Evolutionary conservation across 2,113 vertebrate species (phyloP).

Genomic region (Egretta garzetta): DNA sequence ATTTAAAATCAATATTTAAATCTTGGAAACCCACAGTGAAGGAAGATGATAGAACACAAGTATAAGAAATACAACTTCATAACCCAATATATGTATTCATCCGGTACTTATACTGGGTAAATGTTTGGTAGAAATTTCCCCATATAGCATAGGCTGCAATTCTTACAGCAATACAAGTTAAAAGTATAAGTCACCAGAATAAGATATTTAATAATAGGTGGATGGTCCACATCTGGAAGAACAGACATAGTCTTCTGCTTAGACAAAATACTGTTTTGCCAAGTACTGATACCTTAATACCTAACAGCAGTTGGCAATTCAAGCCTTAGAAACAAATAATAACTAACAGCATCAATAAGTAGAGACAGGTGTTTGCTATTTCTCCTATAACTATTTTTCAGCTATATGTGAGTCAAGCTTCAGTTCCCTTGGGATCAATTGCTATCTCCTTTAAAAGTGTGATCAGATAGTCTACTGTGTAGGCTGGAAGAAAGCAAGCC

Average conservation of each 20-base stretch:
- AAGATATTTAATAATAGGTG: not conserved
- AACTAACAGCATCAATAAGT: not conserved
- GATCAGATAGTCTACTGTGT: not conserved
- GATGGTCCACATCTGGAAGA: not conserved
- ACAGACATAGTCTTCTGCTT: not conserved
- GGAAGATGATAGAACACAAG: not conserved
- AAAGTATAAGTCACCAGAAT: not conserved
- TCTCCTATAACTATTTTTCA: not conserved
- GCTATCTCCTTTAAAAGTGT: not conserved
- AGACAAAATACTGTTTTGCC: not conserved
- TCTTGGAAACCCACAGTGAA: not conserved
- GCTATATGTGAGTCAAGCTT: not conserved
- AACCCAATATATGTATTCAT: not conserved
- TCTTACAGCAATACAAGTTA: not conserved
- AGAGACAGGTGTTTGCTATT: not conserved
- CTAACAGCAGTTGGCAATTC: not conserved
- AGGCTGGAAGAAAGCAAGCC: not conserved
- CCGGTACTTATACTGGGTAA: not conserved
- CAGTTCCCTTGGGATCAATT: not conserved
- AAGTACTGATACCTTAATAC: not conserved
- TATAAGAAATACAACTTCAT: not conserved
- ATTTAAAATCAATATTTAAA: not conserved
- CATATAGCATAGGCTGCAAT: not conserved
- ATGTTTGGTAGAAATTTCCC: not conserved
- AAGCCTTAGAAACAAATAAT: not conserved